These are phyloP conservation scores for Psittacula cyanocephala DNA, from an alignment of 2,113 vertebrate species.

Conservation along the genomic window DNA sequence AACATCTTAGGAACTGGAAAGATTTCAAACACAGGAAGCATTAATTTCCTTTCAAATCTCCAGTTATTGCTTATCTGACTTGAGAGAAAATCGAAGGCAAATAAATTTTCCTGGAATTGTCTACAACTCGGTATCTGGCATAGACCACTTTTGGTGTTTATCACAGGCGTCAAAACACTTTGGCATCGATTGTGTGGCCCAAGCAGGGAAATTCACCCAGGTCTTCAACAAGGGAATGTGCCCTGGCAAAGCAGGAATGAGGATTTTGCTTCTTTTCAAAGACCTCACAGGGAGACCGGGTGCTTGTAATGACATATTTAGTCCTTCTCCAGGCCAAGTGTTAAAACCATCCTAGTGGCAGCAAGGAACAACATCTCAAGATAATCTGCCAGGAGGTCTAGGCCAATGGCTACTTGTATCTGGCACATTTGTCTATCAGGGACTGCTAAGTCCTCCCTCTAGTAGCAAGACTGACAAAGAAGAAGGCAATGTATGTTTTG, in stretches of 20 bases:
- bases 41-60: neutral
- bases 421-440: neutral
- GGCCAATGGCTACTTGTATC: neutral
- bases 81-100: neutral
- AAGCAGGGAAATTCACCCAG: neutral
- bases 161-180: neutral
- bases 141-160: neutral
- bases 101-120: neutral
- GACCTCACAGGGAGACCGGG: neutral
- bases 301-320: rapidly evolving
- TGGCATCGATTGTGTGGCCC: neutral
- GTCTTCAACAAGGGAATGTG: rapidly evolving
- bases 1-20: neutral
- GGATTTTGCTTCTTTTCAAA: neutral
- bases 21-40: neutral
- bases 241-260: neutral
- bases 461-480: neutral
- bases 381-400: neutral
- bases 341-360: neutral
- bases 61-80: neutral
- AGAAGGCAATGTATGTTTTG: neutral
- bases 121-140: neutral
- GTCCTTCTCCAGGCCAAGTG: neutral
- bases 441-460: neutral
- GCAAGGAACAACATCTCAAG: neutral